Base-by-base conservation (phyloP, 2,888 invertebrate genomes). In the Drosophila histrio region DNA sequence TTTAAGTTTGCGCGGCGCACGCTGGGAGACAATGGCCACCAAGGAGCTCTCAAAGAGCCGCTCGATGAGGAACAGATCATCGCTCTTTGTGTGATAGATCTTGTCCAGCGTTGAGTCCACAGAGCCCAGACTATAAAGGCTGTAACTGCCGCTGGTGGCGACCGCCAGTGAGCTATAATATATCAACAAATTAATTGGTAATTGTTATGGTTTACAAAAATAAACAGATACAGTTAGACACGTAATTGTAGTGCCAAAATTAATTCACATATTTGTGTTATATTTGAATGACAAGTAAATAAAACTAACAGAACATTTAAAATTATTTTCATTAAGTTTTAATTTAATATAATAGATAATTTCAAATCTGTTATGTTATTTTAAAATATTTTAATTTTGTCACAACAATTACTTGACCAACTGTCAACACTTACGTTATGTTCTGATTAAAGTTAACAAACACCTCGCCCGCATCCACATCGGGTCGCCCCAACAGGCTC, bases 361-460 rank as follows among this genome's bases (percentile, higher is more conserved):
- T n/a, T n/a, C n/a, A n/a, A n/a, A n/a, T n/a, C n/a, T n/a, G n/a
- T n/a, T n/a, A n/a, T n/a, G n/a, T n/a, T n/a, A n/a, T n/a, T n/a
- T n/a, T n/a, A n/a, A n/a, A n/a, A n/a, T n/a, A n/a, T n/a, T n/a
- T n/a, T n/a, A n/a, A n/a, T n/a, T n/a, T n/a, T n/a, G n/a, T n/a
- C 15, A n/a, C n/a, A n/a, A n/a, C n/a, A n/a, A n/a, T n/a, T n/a
- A n/a, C n/a, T n/a, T n/a, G n/a, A n/a, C n/a, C 9, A 2, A 5
- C 1, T 32, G 2, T 34, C 3, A 1, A 13, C 8, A 95, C 97
- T 97, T 96, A 98, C 98, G 98, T 96, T 95, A 96, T 96, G 92
- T 99, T 98, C 93, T 99, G 98, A 93, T 99, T 99, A 92, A 99
- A 99, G 93, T 97, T 98, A 89, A 98, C 97, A 93, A 97, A 98